Base-by-base conservation (phyloP, 2,113 vertebrate genomes). In the Neolamprologus cancellatus region DNA sequence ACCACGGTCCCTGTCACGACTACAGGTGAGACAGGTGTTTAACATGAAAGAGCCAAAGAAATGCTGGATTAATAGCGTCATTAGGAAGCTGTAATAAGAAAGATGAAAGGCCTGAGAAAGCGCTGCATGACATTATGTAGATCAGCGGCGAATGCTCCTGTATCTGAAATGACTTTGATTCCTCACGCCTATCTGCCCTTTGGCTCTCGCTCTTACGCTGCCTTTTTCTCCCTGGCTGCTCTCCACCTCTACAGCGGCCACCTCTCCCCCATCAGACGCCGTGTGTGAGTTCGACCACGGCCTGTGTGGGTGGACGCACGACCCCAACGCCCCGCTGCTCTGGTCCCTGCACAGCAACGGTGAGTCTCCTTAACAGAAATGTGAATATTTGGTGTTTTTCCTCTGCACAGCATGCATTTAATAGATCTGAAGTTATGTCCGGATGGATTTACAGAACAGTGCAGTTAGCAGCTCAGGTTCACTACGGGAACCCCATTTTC, bases 271-370 rank as follows among this genome's bases (percentile, higher is more conserved):
- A 64, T 96, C 95, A 88, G 90, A 96, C 87, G 97, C 96, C 88
- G 96, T 95, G 71, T 99, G 99, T 91, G 98, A 99, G 93, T 99
- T 99, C 88, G 98, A 99, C 89, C 94, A 92, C 2, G 93, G 93
- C 76, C 90, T 98, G 88, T 99, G 99, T 61, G 97, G 98, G 87
- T 99, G 99, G 99, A 97, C 92, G 6, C 97, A 97, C 0, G 98
- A 99, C 93, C 95, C 95, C 4, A 94, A 91, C 84, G 96, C 96
- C 0, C 97, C 97, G 71, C 96, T 98, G 82, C 94, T 92, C 0
- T 98, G 98, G 98, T 95, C 95, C 52, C 95, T 97, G 84, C 97
- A 97, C 93, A 95, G 95, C 85, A 86, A 94, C 80, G 96, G 96
- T 96, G 91, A 95, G 96, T 93, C 66, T 86, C 13, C 54, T 78